phyloP scores from a whole-genome alignment of 1,140 invertebrate species.

The Drosophila pandora region DNA sequence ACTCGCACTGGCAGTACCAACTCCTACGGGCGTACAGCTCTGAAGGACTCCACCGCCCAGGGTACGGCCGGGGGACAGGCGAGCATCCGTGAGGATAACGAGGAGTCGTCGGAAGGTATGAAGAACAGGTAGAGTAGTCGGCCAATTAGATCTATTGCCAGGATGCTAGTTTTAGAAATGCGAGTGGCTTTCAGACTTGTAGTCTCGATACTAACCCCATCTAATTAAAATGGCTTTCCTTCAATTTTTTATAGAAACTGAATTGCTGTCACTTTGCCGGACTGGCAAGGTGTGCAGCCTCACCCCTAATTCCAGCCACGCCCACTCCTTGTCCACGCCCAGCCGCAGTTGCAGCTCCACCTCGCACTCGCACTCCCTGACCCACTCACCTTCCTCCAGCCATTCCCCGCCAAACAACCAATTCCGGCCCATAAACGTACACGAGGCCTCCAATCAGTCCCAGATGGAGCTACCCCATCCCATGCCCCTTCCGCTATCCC shows the following conservation, averaged over 20 bases:
- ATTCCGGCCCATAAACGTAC: conserved; percentile 61
- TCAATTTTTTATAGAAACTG: conserved; percentile 51
- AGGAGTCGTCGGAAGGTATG: conserved; percentile 83
- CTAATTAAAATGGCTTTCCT: background rate
- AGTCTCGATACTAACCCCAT: background rate
- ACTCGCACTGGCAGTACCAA: conserved; percentile 16
- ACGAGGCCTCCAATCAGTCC: conserved; percentile 5
- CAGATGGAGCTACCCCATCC: background rate
- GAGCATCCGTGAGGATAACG: conserved; percentile 76
- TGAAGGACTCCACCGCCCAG: background rate
- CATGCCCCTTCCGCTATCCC: background rate
- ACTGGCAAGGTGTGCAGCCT: conserved; percentile 15
- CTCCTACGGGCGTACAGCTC: conserved; percentile 34
- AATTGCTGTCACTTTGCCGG: conserved; percentile 56
- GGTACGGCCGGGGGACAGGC: conserved; percentile 24
- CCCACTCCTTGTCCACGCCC: conserved; percentile 36
- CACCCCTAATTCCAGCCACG: conserved; percentile 8
- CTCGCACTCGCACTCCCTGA: conserved; percentile 16
- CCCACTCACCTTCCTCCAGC: conserved; percentile 1
- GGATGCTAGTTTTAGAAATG: conserved; percentile 16
- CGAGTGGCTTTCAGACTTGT: background rate
- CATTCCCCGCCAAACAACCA: conserved; percentile 48
- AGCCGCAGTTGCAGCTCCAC: conserved; percentile 35
- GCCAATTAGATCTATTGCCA: conserved; percentile 49
- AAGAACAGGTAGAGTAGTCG: conserved; percentile 82